phyloP scores from a whole-genome alignment of 2,113 vertebrate species.

The Rynchops niger region DNA sequence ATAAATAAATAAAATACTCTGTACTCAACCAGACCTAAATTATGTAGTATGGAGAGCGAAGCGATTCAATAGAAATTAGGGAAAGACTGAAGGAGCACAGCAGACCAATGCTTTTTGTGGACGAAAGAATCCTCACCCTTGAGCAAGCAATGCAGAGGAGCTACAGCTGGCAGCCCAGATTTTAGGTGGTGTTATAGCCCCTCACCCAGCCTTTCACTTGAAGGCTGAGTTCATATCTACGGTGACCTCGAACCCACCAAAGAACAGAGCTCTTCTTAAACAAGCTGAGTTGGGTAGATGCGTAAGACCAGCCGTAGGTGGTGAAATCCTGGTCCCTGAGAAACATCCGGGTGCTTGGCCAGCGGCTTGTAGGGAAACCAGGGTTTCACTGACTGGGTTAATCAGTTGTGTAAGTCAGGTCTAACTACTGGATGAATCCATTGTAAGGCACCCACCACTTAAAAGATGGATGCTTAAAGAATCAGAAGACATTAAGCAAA shows the following conservation, averaged over 20 bases:
- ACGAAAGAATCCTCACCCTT: background rate
- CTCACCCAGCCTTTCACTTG: background rate
- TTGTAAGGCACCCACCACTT: background rate
- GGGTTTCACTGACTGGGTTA: background rate
- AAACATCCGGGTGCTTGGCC: background rate
- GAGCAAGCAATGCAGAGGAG: background rate
- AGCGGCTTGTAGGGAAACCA: background rate
- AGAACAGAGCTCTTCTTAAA: background rate
- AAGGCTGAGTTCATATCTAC: background rate
- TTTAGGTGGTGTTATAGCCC: background rate
- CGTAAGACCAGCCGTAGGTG: background rate
- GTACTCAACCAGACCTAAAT: constrained; percentile 35
- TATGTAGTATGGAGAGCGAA: background rate
- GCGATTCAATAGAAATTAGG: background rate
- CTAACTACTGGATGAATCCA: background rate
- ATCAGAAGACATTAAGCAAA: background rate
- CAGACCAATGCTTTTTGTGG: background rate
- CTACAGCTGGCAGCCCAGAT: background rate
- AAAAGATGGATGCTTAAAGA: constrained; percentile 12
- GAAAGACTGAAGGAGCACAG: background rate
- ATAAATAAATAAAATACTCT: constrained; percentile 63
- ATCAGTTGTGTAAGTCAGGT: background rate
- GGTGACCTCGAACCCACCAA: background rate
- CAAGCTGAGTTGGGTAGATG: background rate
- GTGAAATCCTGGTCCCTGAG: background rate